phyloP scores from a whole-genome alignment of 2,113 vertebrate species.

The Clupea harengus region DNA sequence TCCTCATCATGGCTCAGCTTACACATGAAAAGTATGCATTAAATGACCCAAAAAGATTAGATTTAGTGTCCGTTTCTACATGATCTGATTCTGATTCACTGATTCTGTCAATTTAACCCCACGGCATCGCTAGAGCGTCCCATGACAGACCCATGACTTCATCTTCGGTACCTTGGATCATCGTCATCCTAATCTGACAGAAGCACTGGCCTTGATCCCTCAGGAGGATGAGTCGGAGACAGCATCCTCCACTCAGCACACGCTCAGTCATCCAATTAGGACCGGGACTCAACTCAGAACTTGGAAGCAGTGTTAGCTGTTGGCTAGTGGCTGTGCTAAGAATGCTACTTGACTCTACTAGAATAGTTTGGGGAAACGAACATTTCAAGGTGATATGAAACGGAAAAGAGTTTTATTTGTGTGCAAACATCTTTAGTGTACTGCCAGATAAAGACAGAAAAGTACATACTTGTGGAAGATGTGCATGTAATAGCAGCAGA shows the following conservation, averaged over 20 bases:
- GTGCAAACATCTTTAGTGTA: conserved; percentile 9
- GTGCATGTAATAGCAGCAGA: not conserved
- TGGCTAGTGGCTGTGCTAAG: not conserved
- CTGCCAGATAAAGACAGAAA: not conserved
- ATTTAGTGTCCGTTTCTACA: not conserved
- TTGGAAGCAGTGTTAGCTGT: not conserved
- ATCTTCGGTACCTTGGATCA: not conserved
- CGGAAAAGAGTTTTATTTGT: not conserved
- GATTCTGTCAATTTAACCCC: not conserved
- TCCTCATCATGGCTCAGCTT: not conserved
- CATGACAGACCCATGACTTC: conserved; percentile 9
- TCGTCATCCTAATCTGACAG: not conserved
- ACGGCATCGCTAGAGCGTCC: not conserved
- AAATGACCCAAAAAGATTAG: not conserved
- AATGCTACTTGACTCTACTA: not conserved
- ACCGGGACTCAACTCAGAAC: not conserved
- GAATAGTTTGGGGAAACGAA: not conserved
- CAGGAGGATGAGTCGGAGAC: not conserved
- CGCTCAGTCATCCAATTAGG: not conserved
- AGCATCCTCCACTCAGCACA: not conserved
- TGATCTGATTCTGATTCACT: not conserved
- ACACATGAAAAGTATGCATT: not conserved
- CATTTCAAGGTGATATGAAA: not conserved
- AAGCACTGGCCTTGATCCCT: not conserved
- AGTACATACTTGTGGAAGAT: not conserved